phyloP scores from a whole-genome alignment of 2,888 invertebrate species.

The Pyrgus malvae region DNA sequence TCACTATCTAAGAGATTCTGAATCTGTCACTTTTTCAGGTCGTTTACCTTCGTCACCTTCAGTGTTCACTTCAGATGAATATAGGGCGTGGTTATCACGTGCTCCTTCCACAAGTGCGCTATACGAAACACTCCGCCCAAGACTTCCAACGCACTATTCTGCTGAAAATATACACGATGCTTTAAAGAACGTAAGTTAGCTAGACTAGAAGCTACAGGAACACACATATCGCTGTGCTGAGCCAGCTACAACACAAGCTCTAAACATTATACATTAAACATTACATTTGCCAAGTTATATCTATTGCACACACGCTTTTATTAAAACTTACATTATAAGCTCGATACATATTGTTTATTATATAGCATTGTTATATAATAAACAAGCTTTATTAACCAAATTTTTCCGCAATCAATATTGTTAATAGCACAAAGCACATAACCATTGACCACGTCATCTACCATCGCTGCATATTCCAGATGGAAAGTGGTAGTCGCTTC shows the following conservation, averaged over 20 bases:
- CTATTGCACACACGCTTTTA: too few relatives aligned
- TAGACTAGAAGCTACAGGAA: neutral
- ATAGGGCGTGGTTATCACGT: slow-evolving; percentile 95
- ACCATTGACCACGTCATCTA: slow-evolving; percentile 13
- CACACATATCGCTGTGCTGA: slow-evolving; percentile 10
- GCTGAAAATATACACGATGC: slow-evolving; percentile 95
- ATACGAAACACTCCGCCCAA: slow-evolving; percentile 93
- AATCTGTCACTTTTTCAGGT: slow-evolving; percentile 47
- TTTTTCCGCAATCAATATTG: too few relatives aligned
- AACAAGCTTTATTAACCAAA: too few relatives aligned
- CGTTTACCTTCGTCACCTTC: slow-evolving; percentile 74
- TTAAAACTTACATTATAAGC: neutral
- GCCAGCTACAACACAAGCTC: slow-evolving; percentile 6
- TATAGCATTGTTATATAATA: too few relatives aligned
- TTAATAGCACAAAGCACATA: neutral
- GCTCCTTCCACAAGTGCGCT: slow-evolving; percentile 96
- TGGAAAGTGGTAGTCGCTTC: slow-evolving; percentile 83
- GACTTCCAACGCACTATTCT: slow-evolving; percentile 89
- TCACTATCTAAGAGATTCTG: slow-evolving; percentile 15
- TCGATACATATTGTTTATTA: too few relatives aligned
- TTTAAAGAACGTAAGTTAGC: slow-evolving; percentile 87
- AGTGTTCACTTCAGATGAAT: slow-evolving; percentile 95
- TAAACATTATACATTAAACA: neutral
- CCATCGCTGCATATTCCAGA: slow-evolving; percentile 44
- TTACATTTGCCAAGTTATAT: too few relatives aligned